A percentile compares a stretch with the other conserved stretches of the same genome.
These are phyloP conservation scores for Prunella himalayana DNA, from an alignment of 2,113 vertebrate genomes.

Conservation along the genomic window DNA sequence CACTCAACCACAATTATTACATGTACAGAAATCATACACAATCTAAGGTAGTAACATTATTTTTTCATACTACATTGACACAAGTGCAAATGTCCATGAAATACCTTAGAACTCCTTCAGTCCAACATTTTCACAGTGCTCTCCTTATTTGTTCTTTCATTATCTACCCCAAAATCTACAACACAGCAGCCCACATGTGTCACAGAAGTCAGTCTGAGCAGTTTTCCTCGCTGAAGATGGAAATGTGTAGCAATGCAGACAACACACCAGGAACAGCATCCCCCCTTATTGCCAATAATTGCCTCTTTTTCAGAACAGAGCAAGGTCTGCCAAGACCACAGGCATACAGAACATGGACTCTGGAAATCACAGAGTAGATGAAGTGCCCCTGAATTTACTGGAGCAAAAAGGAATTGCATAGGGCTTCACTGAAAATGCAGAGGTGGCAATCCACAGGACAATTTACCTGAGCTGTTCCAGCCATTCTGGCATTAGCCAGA, in stretches of 20 bases:
- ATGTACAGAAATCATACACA: neutral
- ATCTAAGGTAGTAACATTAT: neutral
- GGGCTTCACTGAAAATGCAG: fast-evolving
- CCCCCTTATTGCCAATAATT: neutral
- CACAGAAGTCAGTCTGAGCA: neutral
- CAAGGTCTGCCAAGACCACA: neutral
- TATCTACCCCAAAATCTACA: neutral
- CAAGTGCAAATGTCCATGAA: neutral
- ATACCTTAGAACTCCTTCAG: neutral
- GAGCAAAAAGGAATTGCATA: neutral
- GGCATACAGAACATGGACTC: neutral
- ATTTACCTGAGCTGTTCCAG: neutral
- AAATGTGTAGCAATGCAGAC: neutral
- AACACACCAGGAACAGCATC: neutral
- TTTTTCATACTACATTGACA: neutral
- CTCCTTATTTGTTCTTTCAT: neutral
- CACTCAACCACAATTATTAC: neutral
- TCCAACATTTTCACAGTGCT: neutral
- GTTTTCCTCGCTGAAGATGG: neutral
- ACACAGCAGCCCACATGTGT: neutral
- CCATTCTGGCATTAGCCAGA: neutral
- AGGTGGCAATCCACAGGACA: neutral
- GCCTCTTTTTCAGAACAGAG: fast-evolving
- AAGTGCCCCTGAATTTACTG: neutral
- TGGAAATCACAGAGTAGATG: neutral